Base-by-base conservation (phyloP, 2,113 vertebrate genomes). In the Orycteropus afer region DNA sequence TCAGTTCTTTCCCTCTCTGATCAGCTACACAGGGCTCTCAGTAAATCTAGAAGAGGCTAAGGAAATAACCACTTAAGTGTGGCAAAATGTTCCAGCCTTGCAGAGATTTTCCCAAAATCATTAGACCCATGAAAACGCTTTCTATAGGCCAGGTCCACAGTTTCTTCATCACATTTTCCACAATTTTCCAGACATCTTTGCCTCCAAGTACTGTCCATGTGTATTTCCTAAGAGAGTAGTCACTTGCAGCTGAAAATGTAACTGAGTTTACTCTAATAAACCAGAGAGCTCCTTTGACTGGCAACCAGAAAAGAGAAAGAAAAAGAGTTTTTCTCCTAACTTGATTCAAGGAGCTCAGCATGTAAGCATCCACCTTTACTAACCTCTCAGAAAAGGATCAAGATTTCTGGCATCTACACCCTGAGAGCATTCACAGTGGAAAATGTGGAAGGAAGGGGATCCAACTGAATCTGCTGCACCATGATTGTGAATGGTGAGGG, bases 11-110 rank as follows among this genome's bases (percentile, higher is more conserved):
- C 1, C 2, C 80, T 77, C 89, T 93, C 81, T 3, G 3, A 51
- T 61, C 63, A 0, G 90, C 90, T 93, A 93, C 95, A 95, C 96
- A 96, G 82, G 97, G 96, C 80, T 59, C 94, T 95, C 95, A 96
- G 94, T 97, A 96, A 96, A 93, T 61, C 82, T 5, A 53, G 86
- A 96, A 95, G 96, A 96, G 86, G 90, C 89, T 92, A 92, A 96
- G 97, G 97, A 97, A 97, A 95, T 97, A 95, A 95, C 97, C 96
- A 97, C 97, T 97, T 97, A 97, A 17, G 95, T 96, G 89, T 86
- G 94, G 96, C 95, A 96, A 96, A 97, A 97, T 95, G 96, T 96
- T 97, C 95, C 95, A 97, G 95, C 86, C 95, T 95, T 89, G 76
- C 95, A 91, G 92, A 97, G 97, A 97, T 97, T 97, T 97, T 97